Evolutionary conservation across 2,888 invertebrate genomes (phyloP).

Genomic region (Sclerodermus sp.): DNA sequence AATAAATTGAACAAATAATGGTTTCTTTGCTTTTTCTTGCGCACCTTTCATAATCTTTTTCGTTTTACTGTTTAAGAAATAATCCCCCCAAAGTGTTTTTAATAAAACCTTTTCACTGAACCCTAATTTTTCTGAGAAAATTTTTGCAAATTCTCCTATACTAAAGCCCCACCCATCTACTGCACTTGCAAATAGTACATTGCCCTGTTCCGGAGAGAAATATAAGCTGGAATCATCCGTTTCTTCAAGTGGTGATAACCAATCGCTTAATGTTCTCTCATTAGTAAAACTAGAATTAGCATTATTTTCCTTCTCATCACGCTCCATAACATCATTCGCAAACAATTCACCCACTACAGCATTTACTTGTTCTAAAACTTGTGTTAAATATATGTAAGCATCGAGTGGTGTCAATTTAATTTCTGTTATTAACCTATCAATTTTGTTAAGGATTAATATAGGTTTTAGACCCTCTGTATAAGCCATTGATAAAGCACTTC

Average conservation of each 20-base stretch:
- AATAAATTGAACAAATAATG: slow-evolving; percentile 88
- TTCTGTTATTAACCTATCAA: slow-evolving; percentile 90
- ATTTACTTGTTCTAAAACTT: slow-evolving; percentile 88
- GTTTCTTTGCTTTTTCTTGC: slow-evolving; percentile 88
- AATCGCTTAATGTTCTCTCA: slow-evolving; percentile 60
- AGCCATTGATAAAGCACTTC: slow-evolving; percentile 84
- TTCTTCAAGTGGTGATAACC: slow-evolving; percentile 80
- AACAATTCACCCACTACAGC: slow-evolving; percentile 89
- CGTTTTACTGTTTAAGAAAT: slow-evolving; percentile 80
- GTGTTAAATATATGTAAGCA: slow-evolving; percentile 83
- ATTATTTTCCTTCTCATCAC: slow-evolving; percentile 66
- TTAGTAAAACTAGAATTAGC: slow-evolving; percentile 39
- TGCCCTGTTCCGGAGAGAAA: slow-evolving; percentile 91
- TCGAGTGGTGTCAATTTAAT: slow-evolving; percentile 82
- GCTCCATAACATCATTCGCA: slow-evolving; percentile 76
- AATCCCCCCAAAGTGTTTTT: slow-evolving; percentile 93
- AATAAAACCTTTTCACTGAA: slow-evolving; percentile 72
- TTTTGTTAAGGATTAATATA: slow-evolving; percentile 91
- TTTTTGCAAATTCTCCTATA: slow-evolving; percentile 77
- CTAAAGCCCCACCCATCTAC: slow-evolving; percentile 94
- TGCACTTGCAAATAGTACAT: slow-evolving; percentile 96
- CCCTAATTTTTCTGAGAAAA: slow-evolving; percentile 75
- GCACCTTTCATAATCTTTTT: slow-evolving; percentile 86
- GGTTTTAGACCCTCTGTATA: slow-evolving; percentile 89
- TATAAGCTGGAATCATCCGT: slow-evolving; percentile 85